Evolutionary conservation across 2,888 invertebrate species (phyloP), one percentile per base, ranked within the genome.

Genomic region (Onthophagus sagittarius): DNA sequence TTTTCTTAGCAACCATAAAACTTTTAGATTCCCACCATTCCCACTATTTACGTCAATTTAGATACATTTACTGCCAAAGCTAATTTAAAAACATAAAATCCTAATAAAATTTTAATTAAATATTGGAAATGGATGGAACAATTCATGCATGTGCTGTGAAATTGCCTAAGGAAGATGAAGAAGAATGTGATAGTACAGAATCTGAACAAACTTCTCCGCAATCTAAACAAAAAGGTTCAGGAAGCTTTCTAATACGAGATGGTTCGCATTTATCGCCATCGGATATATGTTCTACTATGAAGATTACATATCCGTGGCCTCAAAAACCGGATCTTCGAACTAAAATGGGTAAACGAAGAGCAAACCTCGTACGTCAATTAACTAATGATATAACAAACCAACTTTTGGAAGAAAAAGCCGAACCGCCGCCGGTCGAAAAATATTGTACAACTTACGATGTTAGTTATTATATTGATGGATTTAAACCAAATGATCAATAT

Each of bases 361-460:
- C 76, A 15, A 63, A 77, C 7, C 75, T 83, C 23, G 74, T 81
- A 71, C 76, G 80, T 74, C 77, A 81, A 74, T 77, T 82, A 15
- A 76, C 78, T 67, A 79, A 80, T 9, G 82, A 83, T 77, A 82
- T 83, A 23, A 78, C 78, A 11, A 78, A 78, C 31, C 82, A 84
- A 80, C 80, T 83, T 71, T 76, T 79, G 63, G 75, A 77, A 14
- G 82, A 84, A 74, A 75, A 77, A 62, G 76, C 78, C 15, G 76
- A 77, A 3, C 78, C 79, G 23, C 78, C 79, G 6, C 79, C 80
- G 7, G 76, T 79, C 1, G 81, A 80, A 74, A 79, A 83, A 73
- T 84, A 84, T 76, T 82, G 83, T 74, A 84, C 83, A 0, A 82
- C 82, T 76, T 84, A 84, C 76, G 83, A 83, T 72, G 79, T 69